Percentiles rank a stretch among this genome's conserved stretches.
These are phyloP conservation scores for Desoria tigrina DNA, from an alignment of 2,888 invertebrate genomes.

Conservation along the genomic window DNA sequence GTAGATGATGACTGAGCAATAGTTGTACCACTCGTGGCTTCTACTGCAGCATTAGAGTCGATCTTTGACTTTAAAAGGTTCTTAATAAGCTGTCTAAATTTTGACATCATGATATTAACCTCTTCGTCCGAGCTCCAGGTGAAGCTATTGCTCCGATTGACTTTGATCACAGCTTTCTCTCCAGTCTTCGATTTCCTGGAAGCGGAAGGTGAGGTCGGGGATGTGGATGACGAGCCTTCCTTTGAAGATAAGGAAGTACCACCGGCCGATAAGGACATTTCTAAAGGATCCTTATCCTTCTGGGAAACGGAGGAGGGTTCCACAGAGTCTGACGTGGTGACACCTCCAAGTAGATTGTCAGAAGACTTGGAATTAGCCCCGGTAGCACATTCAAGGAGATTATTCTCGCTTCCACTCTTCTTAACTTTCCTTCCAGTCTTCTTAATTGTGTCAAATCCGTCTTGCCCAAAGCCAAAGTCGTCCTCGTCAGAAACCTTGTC, in stretches of 20 bases:
- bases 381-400: slow-evolving; percentile 20
- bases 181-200: slow-evolving; percentile 38
- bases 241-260: slow-evolving; percentile 5
- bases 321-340: too few species aligned
- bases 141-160: slow-evolving; percentile 53
- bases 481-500: slow-evolving; percentile 49
- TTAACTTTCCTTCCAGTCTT: slow-evolving; percentile 47
- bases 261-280: not conserved
- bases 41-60: slow-evolving; percentile 19
- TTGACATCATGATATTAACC: slow-evolving; percentile 92
- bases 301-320: not conserved
- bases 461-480: slow-evolving; percentile 51
- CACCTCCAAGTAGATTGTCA: not conserved
- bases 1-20: not conserved
- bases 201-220: slow-evolving; percentile 43
- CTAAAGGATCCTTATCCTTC: slow-evolving; percentile 1
- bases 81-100: slow-evolving; percentile 89
- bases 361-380: slow-evolving; percentile 5
- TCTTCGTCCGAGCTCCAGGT: slow-evolving; percentile 94
- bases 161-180: slow-evolving; percentile 40
- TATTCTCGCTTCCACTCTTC: slow-evolving; percentile 42
- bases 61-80: slow-evolving; percentile 67
- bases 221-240: slow-evolving; percentile 7
- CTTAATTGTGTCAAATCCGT: slow-evolving; percentile 54
- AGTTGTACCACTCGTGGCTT: not conserved